phyloP scores from a whole-genome alignment of 2,113 vertebrate species.

The Anser cygnoides region DNA sequence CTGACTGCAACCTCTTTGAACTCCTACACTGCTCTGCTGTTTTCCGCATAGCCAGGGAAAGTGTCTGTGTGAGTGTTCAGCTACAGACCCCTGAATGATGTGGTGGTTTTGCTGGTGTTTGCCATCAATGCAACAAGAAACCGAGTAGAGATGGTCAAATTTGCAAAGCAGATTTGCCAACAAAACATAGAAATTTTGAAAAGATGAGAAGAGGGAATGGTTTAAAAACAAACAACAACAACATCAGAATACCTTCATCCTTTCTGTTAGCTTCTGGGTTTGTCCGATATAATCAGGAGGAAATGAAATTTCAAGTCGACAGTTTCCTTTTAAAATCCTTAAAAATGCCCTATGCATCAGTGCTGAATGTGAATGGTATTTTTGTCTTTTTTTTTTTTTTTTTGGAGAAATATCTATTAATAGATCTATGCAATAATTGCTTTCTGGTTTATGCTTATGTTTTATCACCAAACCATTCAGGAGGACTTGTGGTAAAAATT shows the following conservation, averaged over 20 bases:
- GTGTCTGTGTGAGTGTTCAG: neutral
- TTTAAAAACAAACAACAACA: neutral
- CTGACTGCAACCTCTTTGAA: neutral
- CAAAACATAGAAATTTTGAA: neutral
- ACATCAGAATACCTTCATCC: neutral
- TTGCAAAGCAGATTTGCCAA: neutral
- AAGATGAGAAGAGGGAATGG: neutral
- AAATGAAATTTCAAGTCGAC: conserved; percentile 1
- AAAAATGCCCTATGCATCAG: neutral
- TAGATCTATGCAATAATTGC: conserved; percentile 22
- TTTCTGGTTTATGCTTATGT: conserved; percentile 2
- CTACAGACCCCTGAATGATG: neutral
- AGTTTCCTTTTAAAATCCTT: neutral
- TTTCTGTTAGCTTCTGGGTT: neutral
- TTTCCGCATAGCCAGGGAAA: neutral
- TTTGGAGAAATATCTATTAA: conserved; percentile 35
- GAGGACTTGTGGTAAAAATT: conserved; percentile 23
- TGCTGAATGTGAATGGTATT: neutral
- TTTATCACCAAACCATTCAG: conserved; percentile 30
- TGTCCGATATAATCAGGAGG: neutral
- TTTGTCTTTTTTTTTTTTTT: neutral
- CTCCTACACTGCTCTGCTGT: neutral
- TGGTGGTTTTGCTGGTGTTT: neutral
- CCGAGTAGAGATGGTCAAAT: neutral
- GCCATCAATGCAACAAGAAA: neutral